Evolutionary conservation across 2,888 invertebrate species (phyloP).

Genomic region (Papilio protenor): DNA sequence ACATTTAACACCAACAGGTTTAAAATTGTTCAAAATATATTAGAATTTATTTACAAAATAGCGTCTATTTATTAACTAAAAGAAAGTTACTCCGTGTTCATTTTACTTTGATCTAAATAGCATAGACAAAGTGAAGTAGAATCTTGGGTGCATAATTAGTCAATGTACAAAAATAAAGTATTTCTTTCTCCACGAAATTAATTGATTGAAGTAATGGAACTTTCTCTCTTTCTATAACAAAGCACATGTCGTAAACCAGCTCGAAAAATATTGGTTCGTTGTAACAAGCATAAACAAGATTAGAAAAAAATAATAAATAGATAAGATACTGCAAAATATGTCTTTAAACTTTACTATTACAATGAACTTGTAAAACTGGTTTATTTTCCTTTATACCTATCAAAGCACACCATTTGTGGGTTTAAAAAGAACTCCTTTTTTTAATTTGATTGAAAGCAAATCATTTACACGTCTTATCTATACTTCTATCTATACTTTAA

Average conservation of each 20-base stretch:
- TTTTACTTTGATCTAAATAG: slow-evolving; percentile 3
- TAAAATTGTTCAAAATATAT: background rate
- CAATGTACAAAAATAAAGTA: background rate
- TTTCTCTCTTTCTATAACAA: slow-evolving; percentile 3
- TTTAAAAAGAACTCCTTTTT: background rate
- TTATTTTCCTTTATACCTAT: background rate
- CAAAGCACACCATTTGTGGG: background rate
- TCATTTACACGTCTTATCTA: background rate
- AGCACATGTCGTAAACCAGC: background rate
- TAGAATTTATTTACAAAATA: background rate
- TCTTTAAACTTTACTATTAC: background rate
- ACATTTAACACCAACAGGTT: background rate
- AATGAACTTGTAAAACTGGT: slow-evolving; percentile 2
- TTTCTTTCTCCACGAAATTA: background rate
- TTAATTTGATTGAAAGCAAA: background rate
- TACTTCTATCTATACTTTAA: no score
- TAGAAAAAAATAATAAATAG: background rate
- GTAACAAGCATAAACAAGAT: slow-evolving; percentile 8
- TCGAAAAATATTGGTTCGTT: background rate
- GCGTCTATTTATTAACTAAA: background rate
- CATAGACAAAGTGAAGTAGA: background rate
- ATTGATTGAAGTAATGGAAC: slow-evolving; percentile 8
- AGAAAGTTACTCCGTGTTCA: background rate
- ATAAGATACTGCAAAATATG: slow-evolving; percentile 10
- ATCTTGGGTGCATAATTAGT: background rate